These are phyloP conservation scores for Montipora foliosa DNA, from an alignment of 64 coral and sea anemone genomes.

Conservation along the genomic window DNA sequence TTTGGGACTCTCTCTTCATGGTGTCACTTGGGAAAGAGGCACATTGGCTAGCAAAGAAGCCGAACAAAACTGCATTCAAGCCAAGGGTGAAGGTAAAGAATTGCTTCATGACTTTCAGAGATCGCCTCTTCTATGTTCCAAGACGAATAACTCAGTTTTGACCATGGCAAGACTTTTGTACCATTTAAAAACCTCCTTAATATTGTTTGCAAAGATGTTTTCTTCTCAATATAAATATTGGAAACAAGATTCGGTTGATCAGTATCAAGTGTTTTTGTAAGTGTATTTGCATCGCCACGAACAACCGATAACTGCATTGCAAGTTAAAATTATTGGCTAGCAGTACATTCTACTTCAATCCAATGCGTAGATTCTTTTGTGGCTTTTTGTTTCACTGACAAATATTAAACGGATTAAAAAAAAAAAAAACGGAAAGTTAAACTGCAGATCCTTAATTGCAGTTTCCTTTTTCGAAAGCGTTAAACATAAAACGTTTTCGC, in stretches of 20 bases:
- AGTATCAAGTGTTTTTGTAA: neutral
- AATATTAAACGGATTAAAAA: no score
- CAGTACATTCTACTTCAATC: no score
- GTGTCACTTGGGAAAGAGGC: neutral
- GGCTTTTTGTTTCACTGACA: no score
- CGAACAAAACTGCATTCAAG: neutral
- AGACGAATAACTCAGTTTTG: neutral
- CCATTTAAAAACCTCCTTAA: neutral
- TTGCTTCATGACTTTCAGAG: neutral
- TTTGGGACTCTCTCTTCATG: neutral
- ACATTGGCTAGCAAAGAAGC: neutral
- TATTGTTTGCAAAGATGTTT: neutral
- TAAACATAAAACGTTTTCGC: no score
- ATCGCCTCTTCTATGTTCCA: neutral
- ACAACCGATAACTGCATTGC: neutral
- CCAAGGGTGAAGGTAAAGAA: neutral
- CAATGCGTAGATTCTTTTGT: no score
- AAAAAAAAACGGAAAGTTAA: no score
- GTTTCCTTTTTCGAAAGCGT: no score
- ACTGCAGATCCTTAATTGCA: no score
- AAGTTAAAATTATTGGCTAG: no score
- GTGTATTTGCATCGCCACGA: neutral
- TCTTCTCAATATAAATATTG: no score
- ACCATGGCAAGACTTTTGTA: neutral
- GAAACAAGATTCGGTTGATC: neutral